These are phyloP conservation scores for Drosophila histrio DNA, from an alignment of 2,888 invertebrate species.

Conservation along the genomic window DNA sequence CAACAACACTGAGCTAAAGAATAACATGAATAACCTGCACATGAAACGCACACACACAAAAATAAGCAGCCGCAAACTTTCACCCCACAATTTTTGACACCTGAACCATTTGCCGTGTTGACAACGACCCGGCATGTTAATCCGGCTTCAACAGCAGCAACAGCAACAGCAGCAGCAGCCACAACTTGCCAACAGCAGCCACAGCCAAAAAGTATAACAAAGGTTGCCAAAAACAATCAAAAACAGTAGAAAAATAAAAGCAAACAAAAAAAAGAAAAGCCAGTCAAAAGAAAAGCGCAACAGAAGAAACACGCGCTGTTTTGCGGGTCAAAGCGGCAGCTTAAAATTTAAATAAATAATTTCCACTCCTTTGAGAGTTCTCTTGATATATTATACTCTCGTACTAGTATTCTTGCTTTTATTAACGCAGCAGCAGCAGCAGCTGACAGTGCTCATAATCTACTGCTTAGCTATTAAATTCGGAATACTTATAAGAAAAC, in stretches of 20 bases:
- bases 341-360: constrained; percentile 22
- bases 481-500: no score
- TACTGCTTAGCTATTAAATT: neutral
- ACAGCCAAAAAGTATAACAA: constrained; percentile 35
- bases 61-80: constrained; percentile 71
- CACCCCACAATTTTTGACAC: constrained; percentile 73
- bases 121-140: constrained; percentile 65
- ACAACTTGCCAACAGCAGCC: constrained; percentile 33
- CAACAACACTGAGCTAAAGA: constrained; percentile 32
- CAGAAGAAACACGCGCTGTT: constrained; percentile 5
- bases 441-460: constrained; percentile 2
- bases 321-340: constrained; percentile 14
- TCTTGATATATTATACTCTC: constrained; percentile 12
- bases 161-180: constrained; percentile 12
- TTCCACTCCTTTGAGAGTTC: constrained; percentile 14
- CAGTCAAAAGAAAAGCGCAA: neutral
- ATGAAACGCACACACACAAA: constrained; percentile 47
- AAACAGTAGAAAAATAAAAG: constrained; percentile 20
- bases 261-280: neutral
- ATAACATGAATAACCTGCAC: constrained; percentile 65
- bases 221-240: constrained; percentile 57
- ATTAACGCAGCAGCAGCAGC: neutral
- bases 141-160: constrained; percentile 28
- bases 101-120: constrained; percentile 73
- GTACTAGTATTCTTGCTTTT: neutral